These are phyloP conservation scores for Chaenocephalus aceratus DNA, from an alignment of 2,113 vertebrate genomes.

Conservation along the genomic window DNA sequence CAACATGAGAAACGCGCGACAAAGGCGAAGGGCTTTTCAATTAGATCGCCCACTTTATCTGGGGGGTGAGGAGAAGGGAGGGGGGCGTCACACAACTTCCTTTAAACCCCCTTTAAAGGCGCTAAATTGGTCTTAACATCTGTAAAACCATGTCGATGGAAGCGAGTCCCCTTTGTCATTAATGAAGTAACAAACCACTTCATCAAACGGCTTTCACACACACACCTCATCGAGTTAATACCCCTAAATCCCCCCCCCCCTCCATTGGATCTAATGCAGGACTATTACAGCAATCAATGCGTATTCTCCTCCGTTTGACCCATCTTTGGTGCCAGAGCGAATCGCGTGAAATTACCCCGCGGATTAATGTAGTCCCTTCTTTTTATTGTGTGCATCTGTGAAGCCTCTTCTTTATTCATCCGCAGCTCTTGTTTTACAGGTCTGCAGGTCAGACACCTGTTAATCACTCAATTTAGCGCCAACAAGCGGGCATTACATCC, in stretches of 20 bases:
- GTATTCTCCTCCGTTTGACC: slow-evolving; percentile 87
- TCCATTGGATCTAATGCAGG: slow-evolving; percentile 74
- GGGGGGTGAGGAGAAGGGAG: neutral
- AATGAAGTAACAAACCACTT: slow-evolving; percentile 90
- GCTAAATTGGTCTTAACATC: slow-evolving; percentile 86
- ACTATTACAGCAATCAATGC: slow-evolving; percentile 89
- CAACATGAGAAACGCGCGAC: slow-evolving; percentile 77
- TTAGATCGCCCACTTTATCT: slow-evolving; percentile 82
- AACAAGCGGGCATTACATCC: slow-evolving; percentile 78
- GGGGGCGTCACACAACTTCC: slow-evolving; percentile 80
- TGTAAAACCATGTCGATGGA: slow-evolving; percentile 82
- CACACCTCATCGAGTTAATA: slow-evolving; percentile 71
- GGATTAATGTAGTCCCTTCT: slow-evolving; percentile 86
- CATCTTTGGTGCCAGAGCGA: slow-evolving; percentile 87
- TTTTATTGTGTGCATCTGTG: slow-evolving; percentile 80
- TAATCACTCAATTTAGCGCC: slow-evolving; percentile 88
- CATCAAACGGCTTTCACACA: slow-evolving; percentile 83
- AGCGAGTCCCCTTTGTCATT: slow-evolving; percentile 84
- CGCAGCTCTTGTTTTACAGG: slow-evolving; percentile 81
- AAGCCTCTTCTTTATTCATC: slow-evolving; percentile 41
- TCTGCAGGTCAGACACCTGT: slow-evolving; percentile 73
- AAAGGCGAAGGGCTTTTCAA: slow-evolving; percentile 82
- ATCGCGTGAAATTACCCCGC: slow-evolving; percentile 91
- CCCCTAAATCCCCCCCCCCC: slow-evolving; percentile 54
- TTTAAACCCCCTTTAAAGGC: slow-evolving; percentile 78